Evolutionary conservation across 1,140 invertebrate genomes (phyloP).

Genomic region (Bemisia tabaci): DNA sequence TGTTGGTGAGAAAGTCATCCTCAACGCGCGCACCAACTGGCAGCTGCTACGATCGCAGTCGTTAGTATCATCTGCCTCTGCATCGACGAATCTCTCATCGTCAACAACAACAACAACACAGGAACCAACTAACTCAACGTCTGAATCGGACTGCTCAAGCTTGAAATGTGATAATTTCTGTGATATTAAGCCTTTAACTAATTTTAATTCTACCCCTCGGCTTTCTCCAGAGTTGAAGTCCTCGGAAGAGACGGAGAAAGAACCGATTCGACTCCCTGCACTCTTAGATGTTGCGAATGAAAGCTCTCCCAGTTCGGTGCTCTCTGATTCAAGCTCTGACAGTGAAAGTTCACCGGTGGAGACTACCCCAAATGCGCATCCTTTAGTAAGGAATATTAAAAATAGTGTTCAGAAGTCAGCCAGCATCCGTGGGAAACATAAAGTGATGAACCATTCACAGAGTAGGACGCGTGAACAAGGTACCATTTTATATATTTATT

Average conservation of each 20-base stretch:
- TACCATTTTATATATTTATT: neutral
- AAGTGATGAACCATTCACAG: neutral
- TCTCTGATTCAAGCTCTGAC: neutral
- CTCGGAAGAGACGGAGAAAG: neutral
- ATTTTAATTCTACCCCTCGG: neutral
- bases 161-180: neutral
- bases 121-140: neutral
- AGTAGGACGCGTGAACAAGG: neutral
- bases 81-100: neutral
- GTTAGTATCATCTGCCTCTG: slow-evolving; percentile 27
- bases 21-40: slow-evolving; percentile 68
- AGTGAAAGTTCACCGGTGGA: neutral
- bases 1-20: slow-evolving; percentile 57
- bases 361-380: neutral
- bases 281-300: neutral
- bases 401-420: neutral
- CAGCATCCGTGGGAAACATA: neutral
- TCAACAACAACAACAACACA: neutral
- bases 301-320: neutral
- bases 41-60: slow-evolving; percentile 55
- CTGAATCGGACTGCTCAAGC: neutral
- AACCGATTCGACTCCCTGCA: neutral
- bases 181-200: neutral
- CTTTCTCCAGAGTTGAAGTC: neutral
- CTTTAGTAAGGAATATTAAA: neutral